Evolutionary conservation across 2,888 invertebrate genomes (phyloP).

Genomic region (Clivina fossor): DNA sequence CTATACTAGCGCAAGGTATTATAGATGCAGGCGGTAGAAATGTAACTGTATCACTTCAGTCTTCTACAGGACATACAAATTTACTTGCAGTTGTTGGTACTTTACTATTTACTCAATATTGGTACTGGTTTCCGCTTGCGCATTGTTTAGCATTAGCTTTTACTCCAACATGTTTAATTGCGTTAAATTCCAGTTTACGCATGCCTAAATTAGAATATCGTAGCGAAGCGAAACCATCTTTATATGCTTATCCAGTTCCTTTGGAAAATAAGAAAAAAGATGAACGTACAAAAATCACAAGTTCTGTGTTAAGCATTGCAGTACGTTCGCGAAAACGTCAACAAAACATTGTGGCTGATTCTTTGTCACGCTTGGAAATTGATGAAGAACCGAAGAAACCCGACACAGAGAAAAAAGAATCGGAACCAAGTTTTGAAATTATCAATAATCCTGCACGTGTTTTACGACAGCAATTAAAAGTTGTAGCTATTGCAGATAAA

Average conservation of each 20-base stretch:
- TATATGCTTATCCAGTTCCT: slow-evolving; percentile 95
- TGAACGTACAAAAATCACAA: slow-evolving; percentile 95
- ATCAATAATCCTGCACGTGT: no score
- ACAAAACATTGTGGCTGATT: no score
- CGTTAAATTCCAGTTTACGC: slow-evolving; percentile 85
- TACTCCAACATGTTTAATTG: slow-evolving; percentile 93
- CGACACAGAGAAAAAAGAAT: no score
- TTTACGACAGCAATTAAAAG: no score
- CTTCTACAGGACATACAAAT: slow-evolving; percentile 95
- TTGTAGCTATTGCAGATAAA: no score
- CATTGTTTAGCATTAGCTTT: slow-evolving; percentile 95
- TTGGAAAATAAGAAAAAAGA: slow-evolving; percentile 98
- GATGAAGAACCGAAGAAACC: no score
- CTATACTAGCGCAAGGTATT: slow-evolving; percentile 91
- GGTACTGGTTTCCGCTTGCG: slow-evolving; percentile 99
- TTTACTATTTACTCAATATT: slow-evolving; percentile 96
- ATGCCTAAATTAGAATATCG: no score
- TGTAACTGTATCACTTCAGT: slow-evolving; percentile 92
- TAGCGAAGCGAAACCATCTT: no score
- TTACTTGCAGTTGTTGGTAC: slow-evolving; percentile 96
- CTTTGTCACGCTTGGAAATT: no score
- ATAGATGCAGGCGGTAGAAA: slow-evolving; percentile 90
- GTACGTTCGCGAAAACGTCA: slow-evolving; percentile 88
- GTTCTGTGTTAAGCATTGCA: slow-evolving; percentile 95
- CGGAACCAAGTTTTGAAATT: no score